Base-by-base conservation (phyloP, 2,113 vertebrate species). In the Murina feae region DNA sequence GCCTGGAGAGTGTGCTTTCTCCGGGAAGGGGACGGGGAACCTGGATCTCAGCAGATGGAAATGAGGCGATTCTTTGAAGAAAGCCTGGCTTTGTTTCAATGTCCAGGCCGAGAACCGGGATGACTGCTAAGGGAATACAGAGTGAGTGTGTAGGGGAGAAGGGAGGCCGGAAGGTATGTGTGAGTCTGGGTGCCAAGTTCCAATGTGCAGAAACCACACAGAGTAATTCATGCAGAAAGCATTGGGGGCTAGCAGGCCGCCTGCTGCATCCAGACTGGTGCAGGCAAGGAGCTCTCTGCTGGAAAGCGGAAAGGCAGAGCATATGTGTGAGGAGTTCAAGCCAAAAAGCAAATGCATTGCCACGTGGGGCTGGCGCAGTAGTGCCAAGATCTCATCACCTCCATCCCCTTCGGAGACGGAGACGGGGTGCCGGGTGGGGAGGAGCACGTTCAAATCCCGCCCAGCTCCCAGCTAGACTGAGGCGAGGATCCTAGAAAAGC, bases 201-300 rank as follows among this genome's bases (percentile, higher is more conserved):
- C 83, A 6, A 17, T 55, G 81, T 12, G 60, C 75, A 79, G 51
- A 87, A 96, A 74, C 66, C 44, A 66, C n/a, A 82, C 74, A 30
- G 0, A 5, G 69, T 94, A 96, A 96, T 91, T 96, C 55, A 93
- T 76, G 60, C 35, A 72, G 85, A 96, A 95, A 95, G 55, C 0
- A 89, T 96, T 32, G 9, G 86, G 60, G 95, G 72, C 32, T 85
- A 44, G 37, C 8, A 63, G 25, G 16, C 94, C 28, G 84, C 97
- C 89, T 91, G 9, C 74, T 87, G 69, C 37, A 88, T 32, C 53
- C 53, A 82, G 80, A 39, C 72, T 44, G 44, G 68, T 81, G 68
- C 47, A 82, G 93, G 91, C 66, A 72, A 55, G 87, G 53, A 84
- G 35, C 75, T 68, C 35, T 47, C 51, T 89, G 55, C 79, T 78